Conservation (phyloP, 2,797 vertebrate genomes). For the Gymnoscopelus microlampas region DNA sequence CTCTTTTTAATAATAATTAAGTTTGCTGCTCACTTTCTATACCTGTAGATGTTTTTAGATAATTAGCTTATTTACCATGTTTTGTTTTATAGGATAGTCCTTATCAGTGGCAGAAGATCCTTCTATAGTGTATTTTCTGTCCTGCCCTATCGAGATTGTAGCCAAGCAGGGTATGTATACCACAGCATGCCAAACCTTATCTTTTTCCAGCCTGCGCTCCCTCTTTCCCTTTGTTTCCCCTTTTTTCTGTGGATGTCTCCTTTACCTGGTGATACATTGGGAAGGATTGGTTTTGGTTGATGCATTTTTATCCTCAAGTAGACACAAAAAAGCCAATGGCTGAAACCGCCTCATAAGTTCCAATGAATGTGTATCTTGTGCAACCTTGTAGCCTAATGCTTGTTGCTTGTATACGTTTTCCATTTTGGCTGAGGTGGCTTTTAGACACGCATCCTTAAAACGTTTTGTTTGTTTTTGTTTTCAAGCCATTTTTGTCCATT, state of each 20-base stretch:
- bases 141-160: slow-evolving; percentile 99
- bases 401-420: slow-evolving; percentile 57
- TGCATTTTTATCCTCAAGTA: slow-evolving; percentile 54
- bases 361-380: neutral
- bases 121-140: slow-evolving; percentile 99
- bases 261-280: slow-evolving; percentile 46
- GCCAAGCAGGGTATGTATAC: slow-evolving; percentile 97
- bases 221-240: slow-evolving; percentile 58
- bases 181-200: slow-evolving; percentile 80
- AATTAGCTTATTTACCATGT: slow-evolving; percentile 84
- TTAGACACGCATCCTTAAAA: slow-evolving; percentile 35
- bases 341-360: slow-evolving; percentile 27
- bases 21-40: slow-evolving; percentile 58
- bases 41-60: slow-evolving; percentile 57
- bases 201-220: slow-evolving; percentile 63
- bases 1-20: slow-evolving; percentile 43
- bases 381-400: slow-evolving; percentile 31
- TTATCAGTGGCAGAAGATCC: slow-evolving; percentile 99
- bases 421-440: slow-evolving; percentile 46
- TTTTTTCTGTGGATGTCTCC: slow-evolving; percentile 55
- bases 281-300: slow-evolving; percentile 65
- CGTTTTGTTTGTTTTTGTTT: slow-evolving; percentile 35
- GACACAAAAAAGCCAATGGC: slow-evolving; percentile 18
- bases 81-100: slow-evolving; percentile 98
- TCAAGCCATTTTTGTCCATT: slow-evolving; percentile 49